Evolutionary conservation across 1,140 invertebrate species (phyloP).

Genomic region (Conus betulinus): DNA sequence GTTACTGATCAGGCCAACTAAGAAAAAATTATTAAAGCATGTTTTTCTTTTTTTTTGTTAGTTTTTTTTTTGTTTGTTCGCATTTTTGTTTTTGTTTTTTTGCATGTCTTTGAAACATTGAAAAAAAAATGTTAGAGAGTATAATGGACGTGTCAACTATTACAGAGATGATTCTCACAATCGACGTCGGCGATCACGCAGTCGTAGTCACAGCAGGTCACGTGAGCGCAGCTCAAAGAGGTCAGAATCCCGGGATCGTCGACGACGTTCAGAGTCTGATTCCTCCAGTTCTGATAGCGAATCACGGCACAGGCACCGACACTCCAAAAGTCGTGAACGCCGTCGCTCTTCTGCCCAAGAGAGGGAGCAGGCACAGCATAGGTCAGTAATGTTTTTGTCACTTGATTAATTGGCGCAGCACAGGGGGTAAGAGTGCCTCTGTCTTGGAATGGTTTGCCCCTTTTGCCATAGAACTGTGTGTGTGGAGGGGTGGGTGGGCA

Average conservation of each 20-base stretch:
- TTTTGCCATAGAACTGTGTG: too few species aligned
- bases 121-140: not conserved
- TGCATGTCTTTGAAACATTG: not conserved
- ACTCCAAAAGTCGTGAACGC: not conserved
- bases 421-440: too few species aligned
- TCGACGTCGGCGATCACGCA: slow-evolving; percentile 7
- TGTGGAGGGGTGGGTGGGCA: too few species aligned
- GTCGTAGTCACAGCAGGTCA: not conserved
- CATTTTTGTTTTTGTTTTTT: not conserved
- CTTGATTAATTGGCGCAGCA: not conserved
- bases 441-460: too few species aligned
- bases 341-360: not conserved
- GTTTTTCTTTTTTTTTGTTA: not conserved
- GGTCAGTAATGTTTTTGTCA: not conserved
- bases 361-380: not conserved
- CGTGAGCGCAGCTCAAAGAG: not conserved
- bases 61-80: not conserved
- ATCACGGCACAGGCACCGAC: not conserved
- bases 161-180: not conserved
- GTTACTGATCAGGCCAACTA: too few species aligned
- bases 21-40: too few species aligned
- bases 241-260: not conserved
- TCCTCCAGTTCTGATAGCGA: not conserved
- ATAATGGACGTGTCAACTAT: not conserved
- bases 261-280: not conserved